Percentiles rank a stretch among this genome's conserved stretches.
These are phyloP conservation scores for Porites lobata DNA, from an alignment of 92 coral and sea anemone genomes.

Conservation along the genomic window DNA sequence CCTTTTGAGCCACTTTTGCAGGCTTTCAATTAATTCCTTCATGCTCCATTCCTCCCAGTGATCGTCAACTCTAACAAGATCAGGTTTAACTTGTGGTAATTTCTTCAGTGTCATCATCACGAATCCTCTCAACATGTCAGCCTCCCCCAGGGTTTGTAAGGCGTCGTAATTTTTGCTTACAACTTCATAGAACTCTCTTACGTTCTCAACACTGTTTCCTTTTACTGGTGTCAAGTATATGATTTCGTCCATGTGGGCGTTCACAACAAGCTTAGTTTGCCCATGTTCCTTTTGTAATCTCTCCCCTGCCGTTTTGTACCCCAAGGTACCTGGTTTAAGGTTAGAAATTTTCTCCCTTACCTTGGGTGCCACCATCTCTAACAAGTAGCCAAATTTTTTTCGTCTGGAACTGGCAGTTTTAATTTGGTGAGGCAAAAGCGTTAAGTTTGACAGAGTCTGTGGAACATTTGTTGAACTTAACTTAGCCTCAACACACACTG, in stretches of 20 bases:
- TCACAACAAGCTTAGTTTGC: too few relatives aligned
- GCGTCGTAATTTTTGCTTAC: slow-evolving; percentile 54
- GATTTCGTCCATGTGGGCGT: slow-evolving; percentile 10
- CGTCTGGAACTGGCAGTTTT: slow-evolving; percentile 20
- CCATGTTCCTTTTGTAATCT: too few relatives aligned
- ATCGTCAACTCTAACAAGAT: slow-evolving; percentile 60
- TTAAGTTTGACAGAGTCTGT: too few relatives aligned
- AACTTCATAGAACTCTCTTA: slow-evolving; percentile 59
- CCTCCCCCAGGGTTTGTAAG: slow-evolving; percentile 62
- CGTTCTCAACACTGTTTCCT: slow-evolving; percentile 55
- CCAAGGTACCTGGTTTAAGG: slow-evolving; percentile 40
- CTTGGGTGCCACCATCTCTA: slow-evolving; percentile 60
- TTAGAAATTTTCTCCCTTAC: slow-evolving; percentile 56
- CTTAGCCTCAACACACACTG: too few relatives aligned
- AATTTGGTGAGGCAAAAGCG: too few relatives aligned
- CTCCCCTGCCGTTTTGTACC: slow-evolving; percentile 48
- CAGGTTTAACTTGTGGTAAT: slow-evolving; percentile 69
- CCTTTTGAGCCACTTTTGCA: slow-evolving; percentile 66
- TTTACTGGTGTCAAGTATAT: slow-evolving; percentile 55
- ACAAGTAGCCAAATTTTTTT: slow-evolving; percentile 68
- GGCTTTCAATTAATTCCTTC: slow-evolving; percentile 38
- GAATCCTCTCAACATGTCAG: slow-evolving; percentile 42
- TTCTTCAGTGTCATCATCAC: slow-evolving; percentile 64
- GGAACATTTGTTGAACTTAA: too few relatives aligned
- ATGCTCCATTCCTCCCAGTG: slow-evolving; percentile 74